Conservation (phyloP, 2,888 invertebrate species). For the Caenorhabditis auriculariae region DNA sequence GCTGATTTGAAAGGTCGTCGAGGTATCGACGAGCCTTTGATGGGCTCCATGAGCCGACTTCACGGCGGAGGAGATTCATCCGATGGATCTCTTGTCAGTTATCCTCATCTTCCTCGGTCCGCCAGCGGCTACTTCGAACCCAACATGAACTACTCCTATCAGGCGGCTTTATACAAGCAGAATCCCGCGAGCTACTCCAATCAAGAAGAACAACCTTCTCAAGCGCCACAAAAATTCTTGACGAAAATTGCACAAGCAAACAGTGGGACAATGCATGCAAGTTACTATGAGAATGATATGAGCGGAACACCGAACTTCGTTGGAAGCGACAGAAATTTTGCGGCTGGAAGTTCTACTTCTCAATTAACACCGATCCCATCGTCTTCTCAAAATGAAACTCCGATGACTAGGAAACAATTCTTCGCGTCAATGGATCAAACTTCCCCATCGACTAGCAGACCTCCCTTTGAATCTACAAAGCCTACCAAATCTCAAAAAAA, state of each 20-base stretch:
- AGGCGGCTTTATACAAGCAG: conserved; percentile 25
- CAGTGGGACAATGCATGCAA: conserved; percentile 4
- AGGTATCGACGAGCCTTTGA: conserved; percentile 9
- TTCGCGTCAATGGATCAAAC: conserved; percentile 16
- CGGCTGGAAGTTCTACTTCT: background rate
- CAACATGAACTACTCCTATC: conserved; percentile 31
- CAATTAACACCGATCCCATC: conserved; percentile 8
- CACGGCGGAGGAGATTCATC: conserved; percentile 33
- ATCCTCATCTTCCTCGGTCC: conserved; percentile 37
- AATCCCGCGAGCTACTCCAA: conserved; percentile 8
- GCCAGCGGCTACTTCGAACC: conserved; percentile 51
- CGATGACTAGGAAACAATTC: conserved; percentile 19
- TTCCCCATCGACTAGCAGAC: conserved; percentile 13
- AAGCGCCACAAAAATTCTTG: conserved; percentile 12
- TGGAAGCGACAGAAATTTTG: too few species aligned
- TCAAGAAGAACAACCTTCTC: conserved; percentile 15
- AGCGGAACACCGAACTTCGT: too few species aligned
- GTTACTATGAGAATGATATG: background rate
- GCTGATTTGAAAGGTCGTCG: conserved; percentile 19
- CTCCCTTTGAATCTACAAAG: background rate
- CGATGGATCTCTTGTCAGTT: conserved; percentile 9
- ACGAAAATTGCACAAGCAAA: background rate
- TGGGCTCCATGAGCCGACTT: conserved; percentile 46
- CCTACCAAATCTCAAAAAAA: background rate
- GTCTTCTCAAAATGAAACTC: conserved; percentile 7